Evolutionary conservation across 2,797 vertebrate genomes (phyloP).

Genomic region (Melanotaenia trifasciata): DNA sequence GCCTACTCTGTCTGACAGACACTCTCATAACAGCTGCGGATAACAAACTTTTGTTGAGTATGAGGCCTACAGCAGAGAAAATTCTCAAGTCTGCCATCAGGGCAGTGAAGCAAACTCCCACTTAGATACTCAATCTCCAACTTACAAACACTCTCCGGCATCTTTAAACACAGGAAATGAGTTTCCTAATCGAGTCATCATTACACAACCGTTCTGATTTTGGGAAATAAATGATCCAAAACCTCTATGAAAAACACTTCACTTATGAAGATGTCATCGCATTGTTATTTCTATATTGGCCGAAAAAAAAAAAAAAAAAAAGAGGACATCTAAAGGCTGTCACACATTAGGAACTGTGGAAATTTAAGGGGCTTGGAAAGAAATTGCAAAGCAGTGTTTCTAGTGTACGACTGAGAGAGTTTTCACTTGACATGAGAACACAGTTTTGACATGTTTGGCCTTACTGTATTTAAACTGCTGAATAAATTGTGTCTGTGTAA

Average conservation of each 20-base stretch:
- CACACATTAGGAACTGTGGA: conserved; percentile 8
- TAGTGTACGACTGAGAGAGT: background rate
- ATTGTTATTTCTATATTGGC: conserved; percentile 42
- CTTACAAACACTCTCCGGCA: conserved; percentile 55
- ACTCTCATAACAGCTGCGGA: conserved; percentile 6
- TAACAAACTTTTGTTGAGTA: conserved; percentile 20
- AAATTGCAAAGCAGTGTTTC: background rate
- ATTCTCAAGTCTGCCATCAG: conserved; percentile 18
- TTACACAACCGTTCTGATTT: conserved; percentile 48
- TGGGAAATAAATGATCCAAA: conserved; percentile 28
- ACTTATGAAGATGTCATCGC: conserved; percentile 34
- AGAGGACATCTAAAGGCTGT: conserved; percentile 6
- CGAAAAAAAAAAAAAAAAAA: background rate
- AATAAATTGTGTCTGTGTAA: too few relatives aligned
- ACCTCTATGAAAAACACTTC: conserved; percentile 12
- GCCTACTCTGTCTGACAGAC: conserved; percentile 15
- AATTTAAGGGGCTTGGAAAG: background rate
- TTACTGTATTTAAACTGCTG: background rate
- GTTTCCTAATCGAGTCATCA: conserved; percentile 56
- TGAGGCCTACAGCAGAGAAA: conserved; percentile 12
- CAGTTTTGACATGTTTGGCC: background rate
- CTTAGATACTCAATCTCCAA: conserved; percentile 44
- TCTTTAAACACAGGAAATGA: conserved; percentile 71
- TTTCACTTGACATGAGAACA: too few relatives aligned
- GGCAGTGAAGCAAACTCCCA: background rate